These are phyloP conservation scores for Dicrostonyx torquatus DNA, from an alignment of 2,797 vertebrate species.

Conservation along the genomic window DNA sequence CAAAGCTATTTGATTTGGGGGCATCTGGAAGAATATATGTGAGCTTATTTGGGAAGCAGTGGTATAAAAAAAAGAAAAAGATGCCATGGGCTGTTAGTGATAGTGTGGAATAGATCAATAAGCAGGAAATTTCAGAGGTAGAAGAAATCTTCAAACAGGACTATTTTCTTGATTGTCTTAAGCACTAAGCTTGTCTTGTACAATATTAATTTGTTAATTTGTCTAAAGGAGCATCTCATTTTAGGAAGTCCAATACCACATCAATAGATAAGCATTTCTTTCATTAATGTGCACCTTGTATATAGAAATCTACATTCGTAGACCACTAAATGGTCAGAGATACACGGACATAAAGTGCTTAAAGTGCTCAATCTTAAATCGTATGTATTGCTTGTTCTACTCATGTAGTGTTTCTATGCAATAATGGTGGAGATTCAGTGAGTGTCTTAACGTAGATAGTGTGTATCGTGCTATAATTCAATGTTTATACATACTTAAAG, in stretches of 20 bases:
- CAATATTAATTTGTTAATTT: constrained; percentile 9
- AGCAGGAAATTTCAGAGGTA: constrained; percentile 16
- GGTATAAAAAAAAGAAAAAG: not conserved
- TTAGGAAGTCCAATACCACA: not conserved
- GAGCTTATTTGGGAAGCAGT: not conserved
- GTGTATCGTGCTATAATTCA: constrained; percentile 38
- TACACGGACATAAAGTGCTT: not conserved
- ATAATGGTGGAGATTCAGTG: constrained; percentile 37
- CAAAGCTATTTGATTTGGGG: constrained; percentile 8
- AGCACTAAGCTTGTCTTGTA: constrained; percentile 18
- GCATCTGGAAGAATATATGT: not conserved
- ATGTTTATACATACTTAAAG: constrained; percentile 23
- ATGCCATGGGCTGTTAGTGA: not conserved
- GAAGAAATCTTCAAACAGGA: not conserved
- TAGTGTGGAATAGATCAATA: constrained; percentile 13
- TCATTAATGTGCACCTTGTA: not conserved
- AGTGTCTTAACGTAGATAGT: not conserved
- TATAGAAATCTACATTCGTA: constrained; percentile 39
- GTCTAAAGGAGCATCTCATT: not conserved
- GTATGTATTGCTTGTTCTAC: not conserved
- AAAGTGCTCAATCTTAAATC: constrained; percentile 27
- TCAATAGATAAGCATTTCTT: constrained; percentile 7
- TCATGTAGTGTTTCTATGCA: not conserved
- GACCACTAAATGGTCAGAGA: constrained; percentile 35
- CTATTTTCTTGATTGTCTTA: constrained; percentile 22